A percentile compares a stretch with the other conserved stretches of the same genome.
Evolutionary conservation across 2,113 vertebrate genomes (phyloP).

Genomic region (Setophaga petechia): DNA sequence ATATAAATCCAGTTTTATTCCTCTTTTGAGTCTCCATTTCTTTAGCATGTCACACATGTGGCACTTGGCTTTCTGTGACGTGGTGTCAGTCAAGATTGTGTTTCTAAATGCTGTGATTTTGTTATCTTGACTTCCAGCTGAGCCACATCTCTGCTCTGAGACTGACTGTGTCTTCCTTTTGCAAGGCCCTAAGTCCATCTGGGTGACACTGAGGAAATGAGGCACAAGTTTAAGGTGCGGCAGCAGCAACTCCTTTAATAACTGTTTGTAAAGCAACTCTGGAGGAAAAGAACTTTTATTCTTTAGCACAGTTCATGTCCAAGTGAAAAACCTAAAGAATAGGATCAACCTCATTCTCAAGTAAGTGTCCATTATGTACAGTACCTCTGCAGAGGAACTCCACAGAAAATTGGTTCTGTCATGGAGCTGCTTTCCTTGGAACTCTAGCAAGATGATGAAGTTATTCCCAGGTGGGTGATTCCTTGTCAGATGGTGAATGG

Average conservation of each 20-base stretch:
- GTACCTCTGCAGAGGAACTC: not conserved
- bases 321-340: not conserved
- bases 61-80: not conserved
- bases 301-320: not conserved
- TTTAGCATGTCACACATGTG: not conserved
- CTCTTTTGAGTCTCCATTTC: not conserved
- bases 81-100: not conserved
- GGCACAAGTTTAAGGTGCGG: not conserved
- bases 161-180: not conserved
- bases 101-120: not conserved
- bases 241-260: conserved; percentile 3
- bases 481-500: not conserved
- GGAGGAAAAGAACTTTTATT: not conserved
- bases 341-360: not conserved
- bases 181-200: not conserved
- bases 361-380: not conserved
- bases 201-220: not conserved
- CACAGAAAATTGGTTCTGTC: not conserved
- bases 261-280: not conserved
- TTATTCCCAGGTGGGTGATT: not conserved
- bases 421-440: not conserved
- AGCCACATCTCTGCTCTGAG: not conserved
- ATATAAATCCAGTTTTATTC: not conserved
- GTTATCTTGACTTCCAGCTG: not conserved
- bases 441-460: not conserved